Percentiles rank a stretch among this genome's conserved stretches.
phyloP scores from a whole-genome alignment of 2,113 vertebrate genomes.

The Sceloporus undulatus region DNA sequence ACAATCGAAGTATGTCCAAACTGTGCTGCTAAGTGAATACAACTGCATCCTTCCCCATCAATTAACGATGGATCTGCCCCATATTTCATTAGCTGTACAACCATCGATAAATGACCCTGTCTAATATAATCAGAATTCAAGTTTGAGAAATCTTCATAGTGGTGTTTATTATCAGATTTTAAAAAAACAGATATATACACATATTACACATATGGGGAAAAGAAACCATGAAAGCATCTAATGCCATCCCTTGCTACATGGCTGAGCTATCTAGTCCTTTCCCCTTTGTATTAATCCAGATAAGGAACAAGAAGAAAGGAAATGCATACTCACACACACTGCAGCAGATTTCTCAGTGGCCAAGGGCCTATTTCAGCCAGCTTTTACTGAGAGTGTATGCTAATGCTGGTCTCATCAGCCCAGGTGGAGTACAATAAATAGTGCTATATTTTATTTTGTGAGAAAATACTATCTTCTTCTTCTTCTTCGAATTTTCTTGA shows the following conservation, averaged over 20 bases:
- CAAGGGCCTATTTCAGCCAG: background rate
- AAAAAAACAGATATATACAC: background rate
- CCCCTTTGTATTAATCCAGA: background rate
- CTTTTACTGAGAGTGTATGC: background rate
- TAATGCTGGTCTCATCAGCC: background rate
- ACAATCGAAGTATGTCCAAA: conserved; percentile 99
- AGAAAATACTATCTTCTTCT: too few species aligned
- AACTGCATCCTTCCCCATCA: conserved; percentile 98
- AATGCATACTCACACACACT: background rate
- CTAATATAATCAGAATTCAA: conserved; percentile 77
- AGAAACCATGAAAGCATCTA: background rate
- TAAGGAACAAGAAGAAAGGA: background rate
- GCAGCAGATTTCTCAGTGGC: background rate
- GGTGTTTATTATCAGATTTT: conserved; percentile 7
- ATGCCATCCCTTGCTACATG: background rate
- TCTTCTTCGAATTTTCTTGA: background rate
- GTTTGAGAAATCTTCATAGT: conserved; percentile 23
- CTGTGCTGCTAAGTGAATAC: conserved; percentile 96
- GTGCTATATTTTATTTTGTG: too few species aligned
- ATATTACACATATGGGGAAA: background rate
- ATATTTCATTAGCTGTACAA: conserved; percentile 98
- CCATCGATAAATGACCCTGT: conserved; percentile 98
- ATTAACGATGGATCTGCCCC: conserved; percentile 97
- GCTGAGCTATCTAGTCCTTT: background rate
- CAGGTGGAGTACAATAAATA: background rate